Percentiles rank a stretch among this genome's conserved stretches.
phyloP scores from a whole-genome alignment of 2,797 vertebrate genomes.

The Tokudaia muenninki region DNA sequence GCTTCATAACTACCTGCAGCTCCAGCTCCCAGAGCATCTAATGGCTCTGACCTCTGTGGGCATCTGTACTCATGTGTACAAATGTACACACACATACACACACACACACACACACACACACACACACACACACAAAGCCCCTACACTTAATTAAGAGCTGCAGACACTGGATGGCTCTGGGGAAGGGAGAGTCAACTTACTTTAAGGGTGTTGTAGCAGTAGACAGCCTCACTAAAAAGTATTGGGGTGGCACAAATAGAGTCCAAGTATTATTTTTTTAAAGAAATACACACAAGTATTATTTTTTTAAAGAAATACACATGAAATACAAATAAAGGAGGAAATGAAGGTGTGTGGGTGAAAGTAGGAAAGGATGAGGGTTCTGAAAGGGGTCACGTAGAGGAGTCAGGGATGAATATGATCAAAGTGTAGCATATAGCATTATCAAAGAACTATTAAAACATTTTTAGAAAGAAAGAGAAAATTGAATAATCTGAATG shows the following conservation, averaged over 20 bases:
- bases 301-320: background rate
- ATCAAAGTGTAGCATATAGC: background rate
- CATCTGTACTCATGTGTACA: background rate
- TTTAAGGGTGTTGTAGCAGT: background rate
- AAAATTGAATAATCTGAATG: background rate
- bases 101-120: background rate
- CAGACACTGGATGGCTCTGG: background rate
- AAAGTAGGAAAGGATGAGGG: background rate
- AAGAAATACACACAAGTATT: background rate
- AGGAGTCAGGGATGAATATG: background rate
- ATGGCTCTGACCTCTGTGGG: background rate
- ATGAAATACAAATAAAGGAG: background rate
- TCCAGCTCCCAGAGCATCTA: background rate
- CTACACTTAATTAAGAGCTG: background rate
- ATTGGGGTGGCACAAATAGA: background rate
- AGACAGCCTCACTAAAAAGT: background rate
- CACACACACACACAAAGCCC: background rate
- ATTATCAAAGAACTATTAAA: background rate
- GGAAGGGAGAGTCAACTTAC: background rate
- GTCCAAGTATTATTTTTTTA: background rate
- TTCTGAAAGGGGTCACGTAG: background rate
- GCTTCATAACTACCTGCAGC: background rate
- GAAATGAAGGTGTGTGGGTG: background rate
- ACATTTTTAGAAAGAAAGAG: background rate
- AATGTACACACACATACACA: background rate